These are phyloP conservation scores for Amphilophus citrinellus DNA, from an alignment of 2,113 vertebrate genomes.

Conservation along the genomic window DNA sequence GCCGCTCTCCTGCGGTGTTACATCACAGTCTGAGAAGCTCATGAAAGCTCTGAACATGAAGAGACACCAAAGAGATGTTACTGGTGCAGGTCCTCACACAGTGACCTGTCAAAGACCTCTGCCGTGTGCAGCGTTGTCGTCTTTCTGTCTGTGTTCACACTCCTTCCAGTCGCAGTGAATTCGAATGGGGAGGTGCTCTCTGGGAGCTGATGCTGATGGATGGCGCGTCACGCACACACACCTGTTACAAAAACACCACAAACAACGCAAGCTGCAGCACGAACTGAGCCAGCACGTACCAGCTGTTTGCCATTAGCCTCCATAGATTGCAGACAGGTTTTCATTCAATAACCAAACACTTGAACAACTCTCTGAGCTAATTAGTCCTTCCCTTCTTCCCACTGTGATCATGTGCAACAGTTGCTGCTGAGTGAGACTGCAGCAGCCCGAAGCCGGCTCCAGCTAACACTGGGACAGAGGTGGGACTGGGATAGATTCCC, in stretches of 20 bases:
- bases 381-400: not conserved
- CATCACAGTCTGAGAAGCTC: slow-evolving; percentile 4
- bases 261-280: not conserved
- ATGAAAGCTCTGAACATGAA: slow-evolving; percentile 17
- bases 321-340: not conserved
- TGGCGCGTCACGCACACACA: not conserved
- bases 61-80: slow-evolving; percentile 12
- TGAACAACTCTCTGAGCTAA: not conserved
- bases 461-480: not conserved
- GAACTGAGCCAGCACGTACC: not conserved
- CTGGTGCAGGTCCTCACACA: not conserved
- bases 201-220: slow-evolving; percentile 1
- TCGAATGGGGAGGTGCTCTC: not conserved
- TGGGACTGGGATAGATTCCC: too few species aligned
- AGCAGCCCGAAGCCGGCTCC: not conserved
- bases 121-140: not conserved
- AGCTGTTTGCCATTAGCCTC: slow-evolving; percentile 12
- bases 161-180: not conserved
- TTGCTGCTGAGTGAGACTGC: not conserved
- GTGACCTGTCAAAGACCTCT: not conserved
- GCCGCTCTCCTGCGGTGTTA: not conserved
- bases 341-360: slow-evolving; percentile 3
- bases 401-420: not conserved
- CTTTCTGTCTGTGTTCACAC: not conserved
- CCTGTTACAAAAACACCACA: slow-evolving; percentile 16